These are phyloP conservation scores for Characodon lateralis DNA, from an alignment of 2,797 vertebrate species.

Conservation along the genomic window DNA sequence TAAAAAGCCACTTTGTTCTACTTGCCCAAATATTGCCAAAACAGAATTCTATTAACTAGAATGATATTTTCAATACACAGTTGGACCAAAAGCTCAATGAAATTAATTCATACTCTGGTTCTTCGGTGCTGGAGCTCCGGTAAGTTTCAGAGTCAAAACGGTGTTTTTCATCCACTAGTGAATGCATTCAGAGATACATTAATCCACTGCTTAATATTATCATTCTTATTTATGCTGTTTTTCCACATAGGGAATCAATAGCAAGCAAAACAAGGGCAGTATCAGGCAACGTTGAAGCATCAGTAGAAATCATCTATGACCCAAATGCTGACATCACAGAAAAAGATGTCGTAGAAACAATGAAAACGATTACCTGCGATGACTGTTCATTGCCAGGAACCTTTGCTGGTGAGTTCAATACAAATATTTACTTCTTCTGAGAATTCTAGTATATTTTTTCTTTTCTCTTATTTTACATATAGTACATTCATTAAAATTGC, in stretches of 20 bases:
- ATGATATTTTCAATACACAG: constrained; percentile 31
- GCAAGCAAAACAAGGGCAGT: not conserved
- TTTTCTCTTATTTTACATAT: not conserved
- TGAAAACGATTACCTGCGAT: rapidly evolving
- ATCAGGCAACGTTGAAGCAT: not conserved
- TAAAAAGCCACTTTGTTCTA: not conserved
- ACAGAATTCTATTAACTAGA: not conserved
- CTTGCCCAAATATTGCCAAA: not conserved
- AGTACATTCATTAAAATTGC: not conserved
- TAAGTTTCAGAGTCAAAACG: constrained; percentile 19
- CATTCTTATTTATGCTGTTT: constrained; percentile 6
- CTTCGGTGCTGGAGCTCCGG: constrained; percentile 38
- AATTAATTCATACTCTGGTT: rapidly evolving
- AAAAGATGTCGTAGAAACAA: rapidly evolving
- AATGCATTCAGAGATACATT: not conserved
- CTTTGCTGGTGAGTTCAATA: not conserved
- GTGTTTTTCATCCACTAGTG: not conserved
- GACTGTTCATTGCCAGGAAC: rapidly evolving
- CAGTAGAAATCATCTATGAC: constrained; percentile 45
- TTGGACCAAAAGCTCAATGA: rapidly evolving
- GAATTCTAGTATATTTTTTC: not conserved
- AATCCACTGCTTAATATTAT: not conserved
- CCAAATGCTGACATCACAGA: rapidly evolving
- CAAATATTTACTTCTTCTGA: not conserved
- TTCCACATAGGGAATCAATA: rapidly evolving